These are phyloP conservation scores for Drosophila borealis DNA, from an alignment of 2,888 invertebrate species.

Conservation along the genomic window DNA sequence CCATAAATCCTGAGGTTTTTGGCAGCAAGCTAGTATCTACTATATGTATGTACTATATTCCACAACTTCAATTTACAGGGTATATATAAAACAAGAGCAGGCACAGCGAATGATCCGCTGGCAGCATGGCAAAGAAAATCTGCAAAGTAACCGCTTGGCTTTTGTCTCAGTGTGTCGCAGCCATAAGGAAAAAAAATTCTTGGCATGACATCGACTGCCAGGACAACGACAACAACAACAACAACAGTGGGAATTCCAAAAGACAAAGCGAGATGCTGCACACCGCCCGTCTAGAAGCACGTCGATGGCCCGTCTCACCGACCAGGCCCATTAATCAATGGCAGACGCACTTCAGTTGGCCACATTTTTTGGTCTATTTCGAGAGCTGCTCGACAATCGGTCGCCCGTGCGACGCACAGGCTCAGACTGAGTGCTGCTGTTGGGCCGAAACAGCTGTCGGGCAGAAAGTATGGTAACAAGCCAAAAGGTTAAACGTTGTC, in stretches of 20 bases:
- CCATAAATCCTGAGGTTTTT: too few species aligned
- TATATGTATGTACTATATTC: not conserved
- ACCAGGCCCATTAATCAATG: slow-evolving; percentile 78
- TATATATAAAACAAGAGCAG: slow-evolving; percentile 20
- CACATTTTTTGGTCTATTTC: slow-evolving; percentile 43
- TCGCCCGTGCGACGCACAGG: not conserved
- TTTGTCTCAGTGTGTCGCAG: slow-evolving; percentile 62
- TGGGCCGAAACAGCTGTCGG: slow-evolving; percentile 22
- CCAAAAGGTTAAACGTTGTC: slow-evolving; percentile 50
- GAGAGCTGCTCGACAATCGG: not conserved
- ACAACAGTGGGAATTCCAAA: not conserved
- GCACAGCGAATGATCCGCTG: slow-evolving; percentile 21
- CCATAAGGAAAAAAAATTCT: slow-evolving; percentile 44
- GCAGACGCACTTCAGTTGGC: slow-evolving; percentile 55
- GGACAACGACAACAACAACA: slow-evolving; percentile 9
- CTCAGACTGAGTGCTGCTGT: not conserved
- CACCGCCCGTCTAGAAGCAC: slow-evolving; percentile 9
- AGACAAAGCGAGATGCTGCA: slow-evolving; percentile 7
- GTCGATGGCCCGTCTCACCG: slow-evolving; percentile 52
- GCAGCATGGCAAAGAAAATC: slow-evolving; percentile 41
- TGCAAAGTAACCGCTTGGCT: slow-evolving; percentile 49
- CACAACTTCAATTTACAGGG: slow-evolving; percentile 8
- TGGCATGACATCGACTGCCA: slow-evolving; percentile 39
- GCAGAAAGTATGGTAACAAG: slow-evolving; percentile 24
- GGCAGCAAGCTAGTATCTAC: too few species aligned